These are phyloP conservation scores for Mus pahari DNA, from an alignment of 2,113 vertebrate species.

Conservation along the genomic window DNA sequence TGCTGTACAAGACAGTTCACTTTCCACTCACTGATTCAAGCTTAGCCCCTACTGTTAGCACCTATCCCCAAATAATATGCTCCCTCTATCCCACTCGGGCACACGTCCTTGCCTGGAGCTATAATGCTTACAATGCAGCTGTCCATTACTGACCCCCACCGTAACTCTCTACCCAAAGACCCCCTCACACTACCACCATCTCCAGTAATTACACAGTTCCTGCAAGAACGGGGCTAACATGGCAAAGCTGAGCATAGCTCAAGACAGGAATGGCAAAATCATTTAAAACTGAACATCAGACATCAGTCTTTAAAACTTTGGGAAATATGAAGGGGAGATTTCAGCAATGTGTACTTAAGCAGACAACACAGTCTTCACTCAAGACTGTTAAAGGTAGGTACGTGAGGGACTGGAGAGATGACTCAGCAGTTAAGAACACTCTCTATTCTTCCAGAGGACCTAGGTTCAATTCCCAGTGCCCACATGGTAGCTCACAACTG, in stretches of 20 bases:
- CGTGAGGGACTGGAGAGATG: not conserved
- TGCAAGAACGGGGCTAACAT: not conserved
- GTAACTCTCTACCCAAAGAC: no score
- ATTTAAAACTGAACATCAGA: not conserved
- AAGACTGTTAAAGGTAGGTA: not conserved
- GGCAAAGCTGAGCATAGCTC: not conserved
- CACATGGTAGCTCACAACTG: not conserved
- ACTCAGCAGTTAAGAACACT: not conserved
- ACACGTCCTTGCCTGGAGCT: no score
- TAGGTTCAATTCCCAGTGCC: not conserved
- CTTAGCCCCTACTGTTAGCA: no score
- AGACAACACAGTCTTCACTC: not conserved
- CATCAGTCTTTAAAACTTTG: conserved; percentile 19
- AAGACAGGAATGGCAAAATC: not conserved
- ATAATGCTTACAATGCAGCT: no score
- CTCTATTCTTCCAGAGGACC: not conserved
- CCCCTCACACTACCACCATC: no score
- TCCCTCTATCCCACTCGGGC: no score
- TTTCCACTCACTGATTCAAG: no score
- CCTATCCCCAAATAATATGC: no score
- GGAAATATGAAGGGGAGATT: not conserved
- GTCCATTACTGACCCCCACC: no score
- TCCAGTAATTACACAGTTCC: not conserved
- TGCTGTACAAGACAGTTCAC: no score
- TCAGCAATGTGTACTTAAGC: not conserved